phyloP scores from a whole-genome alignment of 2,113 vertebrate species.

The Crotalus tigris region DNA sequence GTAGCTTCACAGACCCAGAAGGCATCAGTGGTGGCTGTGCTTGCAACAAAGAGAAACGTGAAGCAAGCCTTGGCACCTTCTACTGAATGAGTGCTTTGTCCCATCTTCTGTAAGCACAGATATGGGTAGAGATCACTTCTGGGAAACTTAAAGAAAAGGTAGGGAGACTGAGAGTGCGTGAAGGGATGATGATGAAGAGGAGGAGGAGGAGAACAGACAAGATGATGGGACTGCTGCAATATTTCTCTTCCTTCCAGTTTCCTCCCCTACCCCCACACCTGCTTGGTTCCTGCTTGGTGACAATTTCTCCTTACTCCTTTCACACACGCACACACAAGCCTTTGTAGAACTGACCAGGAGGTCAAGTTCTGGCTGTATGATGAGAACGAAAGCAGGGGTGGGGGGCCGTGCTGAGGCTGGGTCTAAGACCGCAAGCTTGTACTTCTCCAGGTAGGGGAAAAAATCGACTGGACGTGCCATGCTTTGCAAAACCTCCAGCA shows the following conservation, averaged over 20 bases:
- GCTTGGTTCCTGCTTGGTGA: not conserved
- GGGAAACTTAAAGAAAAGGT: not conserved
- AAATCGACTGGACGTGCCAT: not conserved
- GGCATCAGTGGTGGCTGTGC: not conserved
- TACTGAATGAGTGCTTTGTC: not conserved
- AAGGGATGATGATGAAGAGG: not conserved
- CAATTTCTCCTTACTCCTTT: not conserved
- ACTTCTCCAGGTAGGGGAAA: not conserved
- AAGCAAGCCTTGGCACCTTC: not conserved
- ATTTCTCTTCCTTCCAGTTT: not conserved
- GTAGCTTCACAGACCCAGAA: not conserved
- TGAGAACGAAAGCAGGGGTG: not conserved
- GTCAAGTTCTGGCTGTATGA: slow-evolving; percentile 3
- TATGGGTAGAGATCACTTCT: not conserved
- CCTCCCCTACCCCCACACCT: not conserved
- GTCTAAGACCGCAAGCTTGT: not conserved
- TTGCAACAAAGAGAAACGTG: not conserved
- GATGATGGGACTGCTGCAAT: not conserved
- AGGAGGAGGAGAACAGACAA: not conserved
- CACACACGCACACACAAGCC: not conserved
- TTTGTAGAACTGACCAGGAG: not conserved
- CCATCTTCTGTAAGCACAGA: not conserved
- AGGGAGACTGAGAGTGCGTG: not conserved
- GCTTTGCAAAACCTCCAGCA: not conserved
- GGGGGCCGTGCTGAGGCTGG: not conserved